Base-by-base conservation (phyloP, 2,888 invertebrate genomes). In the Sinhomidia bicolor region DNA sequence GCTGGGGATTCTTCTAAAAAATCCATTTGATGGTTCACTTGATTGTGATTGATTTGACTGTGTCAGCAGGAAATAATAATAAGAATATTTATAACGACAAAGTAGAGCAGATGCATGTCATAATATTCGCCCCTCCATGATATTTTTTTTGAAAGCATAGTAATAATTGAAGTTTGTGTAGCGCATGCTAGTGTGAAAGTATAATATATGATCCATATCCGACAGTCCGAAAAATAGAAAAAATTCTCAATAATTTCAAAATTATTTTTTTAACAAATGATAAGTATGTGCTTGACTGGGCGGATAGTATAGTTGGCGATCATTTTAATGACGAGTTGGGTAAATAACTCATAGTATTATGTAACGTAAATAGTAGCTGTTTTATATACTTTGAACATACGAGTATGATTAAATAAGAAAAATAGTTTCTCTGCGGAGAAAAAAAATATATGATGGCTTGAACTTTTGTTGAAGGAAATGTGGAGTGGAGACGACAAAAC, bases 21-120 rank as follows among this genome's bases (percentile, higher is more conserved):
- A 79, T 85, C 68, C 68, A 23, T 79, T 79, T 79, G 85, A 79
- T 71, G 85, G 79, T 26, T 79, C 85, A 85, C 65, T 85, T 85
- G 78, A 85, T 76, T 85, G 76, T 65, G 62, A 79, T 68, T 85
- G 78, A 85, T 51, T 44, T 84, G 54, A 79, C 62, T 62, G 65
- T 68, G 68, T 85, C 85, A 85, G 62, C 78, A 76, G 76, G 76
- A 76, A 51, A 76, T 47, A 85, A 78, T 62, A 78, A 85, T 41
- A 76, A 79, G n/a, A 54, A 85, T 65, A 47, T 76, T 76, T 76
- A 54, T 76, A 54, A 76, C 32, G 51, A 74, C 47, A 44, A 1
- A n/a, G 23, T 7, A 10, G 74, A 54, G 54, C 71, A 71, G 17
- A 44, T 54, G 36, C 54, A 41, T 54, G 76, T 54, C 54, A 76